Evolutionary conservation across 2,797 vertebrate genomes (phyloP), one percentile per base, ranked within the genome.

Genomic region (Peromyscus nudipes): DNA sequence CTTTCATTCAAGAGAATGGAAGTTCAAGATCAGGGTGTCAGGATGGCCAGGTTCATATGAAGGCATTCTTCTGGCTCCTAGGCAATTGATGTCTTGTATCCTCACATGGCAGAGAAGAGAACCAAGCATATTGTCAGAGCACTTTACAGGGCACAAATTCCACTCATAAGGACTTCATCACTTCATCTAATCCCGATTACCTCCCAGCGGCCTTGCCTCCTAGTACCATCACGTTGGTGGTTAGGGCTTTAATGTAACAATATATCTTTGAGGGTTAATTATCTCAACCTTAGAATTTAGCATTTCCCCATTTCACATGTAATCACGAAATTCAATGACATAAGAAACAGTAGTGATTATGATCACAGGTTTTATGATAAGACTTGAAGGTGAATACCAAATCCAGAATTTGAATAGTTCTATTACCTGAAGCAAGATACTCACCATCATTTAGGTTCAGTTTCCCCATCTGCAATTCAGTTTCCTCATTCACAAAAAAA

Each of bases 191-290:
- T 93, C 16, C 80, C 52, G 16, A 62, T 64, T 77, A 71, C 27
- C 16, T 57, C 49, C 57, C 34, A 75, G 87, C 52, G 13, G 19
- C 27, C n/a, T 75, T 40, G 29, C 25, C 25, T 69, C 46, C 12
- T 46, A 89, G 49, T 77, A 64, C 57, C 12, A 34, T 83, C 46
- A 76, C 25, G 21, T 52, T 83, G 49, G 60, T 55, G 46, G 9
- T n/a, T 88, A 81, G 25, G 2, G 16, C 60, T 82, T 83, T 25
- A 87, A 65, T 71, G 14, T 82, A 76, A 82, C 6, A 81, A 55
- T 88, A 21, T 91, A 65, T 89, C 9, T 80, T 86, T 95, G 77
- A 95, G 29, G 67, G n/a, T 80, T 83, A 29, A 83, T 90, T 94
- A 57, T 73, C 21, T 64, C 19, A 87, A 8, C 9, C 14, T 95